Percentiles rank a stretch among this genome's conserved stretches.
These are phyloP conservation scores for Nomada lathburiana DNA, from an alignment of 2,888 invertebrate genomes.

Conservation along the genomic window DNA sequence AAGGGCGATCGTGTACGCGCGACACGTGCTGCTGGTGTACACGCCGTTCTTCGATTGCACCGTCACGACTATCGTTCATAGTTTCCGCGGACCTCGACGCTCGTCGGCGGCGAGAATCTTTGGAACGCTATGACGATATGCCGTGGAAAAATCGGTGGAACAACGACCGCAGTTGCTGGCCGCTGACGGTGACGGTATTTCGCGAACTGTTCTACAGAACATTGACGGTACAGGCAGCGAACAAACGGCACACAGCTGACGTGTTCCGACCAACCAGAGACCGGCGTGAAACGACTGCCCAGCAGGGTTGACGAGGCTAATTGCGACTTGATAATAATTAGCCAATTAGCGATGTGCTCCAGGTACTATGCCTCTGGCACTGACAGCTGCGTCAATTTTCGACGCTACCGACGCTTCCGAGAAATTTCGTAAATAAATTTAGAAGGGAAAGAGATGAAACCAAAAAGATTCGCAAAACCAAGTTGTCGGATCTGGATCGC, in stretches of 20 bases:
- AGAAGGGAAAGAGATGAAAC: background rate
- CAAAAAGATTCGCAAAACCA: background rate
- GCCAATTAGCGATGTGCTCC: conserved; percentile 74
- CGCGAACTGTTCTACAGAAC: no score
- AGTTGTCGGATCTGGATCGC: conserved; percentile 8
- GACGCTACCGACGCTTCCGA: conserved; percentile 34
- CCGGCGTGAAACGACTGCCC: conserved; percentile 74
- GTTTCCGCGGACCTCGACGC: background rate
- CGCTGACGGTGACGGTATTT: no score
- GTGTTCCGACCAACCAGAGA: conserved; percentile 73
- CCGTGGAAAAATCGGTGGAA: background rate
- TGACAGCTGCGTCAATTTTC: conserved; percentile 44
- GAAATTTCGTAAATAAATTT: background rate
- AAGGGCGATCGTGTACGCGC: conserved; percentile 14
- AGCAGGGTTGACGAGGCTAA: conserved; percentile 75
- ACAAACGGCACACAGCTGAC: conserved; percentile 36
- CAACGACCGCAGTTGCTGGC: background rate
- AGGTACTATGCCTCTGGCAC: conserved; percentile 56
- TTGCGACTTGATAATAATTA: conserved; percentile 80
- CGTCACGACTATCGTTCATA: background rate
- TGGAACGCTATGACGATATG: no score
- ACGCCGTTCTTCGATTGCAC: conserved; percentile 31
- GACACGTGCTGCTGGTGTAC: background rate
- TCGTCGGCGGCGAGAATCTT: background rate
- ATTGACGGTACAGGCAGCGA: background rate